Evolutionary conservation across 2,113 vertebrate species (phyloP), one percentile per base, ranked within the genome.

Genomic region (Seriola dumerili): DNA sequence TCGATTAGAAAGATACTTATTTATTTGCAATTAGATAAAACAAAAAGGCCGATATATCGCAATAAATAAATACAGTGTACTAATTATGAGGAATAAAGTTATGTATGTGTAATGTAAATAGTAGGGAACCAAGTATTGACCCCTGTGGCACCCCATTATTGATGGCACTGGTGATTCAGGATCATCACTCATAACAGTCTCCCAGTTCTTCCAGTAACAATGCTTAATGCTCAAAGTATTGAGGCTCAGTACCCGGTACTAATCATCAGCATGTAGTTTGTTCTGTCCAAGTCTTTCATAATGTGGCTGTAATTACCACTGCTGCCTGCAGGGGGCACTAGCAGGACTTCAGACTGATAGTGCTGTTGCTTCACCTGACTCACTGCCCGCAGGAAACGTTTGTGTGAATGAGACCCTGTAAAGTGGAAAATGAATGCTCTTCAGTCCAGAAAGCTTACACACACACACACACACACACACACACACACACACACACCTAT

Each of bases 351-450:
- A 67, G 21, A 48, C 11, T 68, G 64, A 70, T 23, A 0, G 44
- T 61, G 32, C 7, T 70, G 40, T n/a, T 65, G 64, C 68, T 66
- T 29, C 68, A 63, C 58, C 69, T 75, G 69, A 83, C 62, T 81
- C 81, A 50, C 42, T 14, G 74, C 34, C 78, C 64, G 38, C 32
- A 63, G 67, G 83, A 81, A 65, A 70, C 21, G 73, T 80, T 72
- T 72, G 67, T 73, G 62, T 87, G 63, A 88, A 82, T 82, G 85
- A 85, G 77, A 68, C 59, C 42, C 12, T 72, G 68, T 40, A 74
- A 79, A 82, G 72, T 80, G 65, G 63, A 65, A 84, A 80, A 32
- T 55, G 32, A 80, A 88, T 85, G 72, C 19, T 80, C 48, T 71
- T 71, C 66, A 72, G 61, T 8, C 21, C 8, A 36, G 29, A 62